Evolutionary conservation across 2,797 vertebrate species (phyloP).

Genomic region (Syncerus caffer): DNA sequence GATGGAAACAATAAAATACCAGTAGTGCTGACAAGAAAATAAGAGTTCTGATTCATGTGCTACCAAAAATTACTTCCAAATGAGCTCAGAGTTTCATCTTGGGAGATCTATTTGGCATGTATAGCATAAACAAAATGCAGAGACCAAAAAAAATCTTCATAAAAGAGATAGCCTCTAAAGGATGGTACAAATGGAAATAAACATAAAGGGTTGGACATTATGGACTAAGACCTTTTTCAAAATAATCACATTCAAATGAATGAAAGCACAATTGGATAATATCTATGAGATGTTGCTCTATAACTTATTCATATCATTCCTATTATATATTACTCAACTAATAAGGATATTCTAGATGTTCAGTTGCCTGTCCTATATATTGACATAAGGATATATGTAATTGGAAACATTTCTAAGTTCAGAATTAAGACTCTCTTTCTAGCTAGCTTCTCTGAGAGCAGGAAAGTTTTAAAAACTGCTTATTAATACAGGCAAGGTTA

Average conservation of each 20-base stretch:
- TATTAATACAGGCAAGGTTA: background rate
- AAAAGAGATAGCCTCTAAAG: background rate
- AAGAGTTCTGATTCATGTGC: constrained; percentile 71
- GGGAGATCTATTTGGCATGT: constrained; percentile 57
- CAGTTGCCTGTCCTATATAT: background rate
- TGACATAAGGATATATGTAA: background rate
- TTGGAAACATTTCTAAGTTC: constrained; percentile 17
- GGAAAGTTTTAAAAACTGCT: background rate
- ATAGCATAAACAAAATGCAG: constrained; percentile 64
- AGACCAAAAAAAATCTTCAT: constrained; percentile 42
- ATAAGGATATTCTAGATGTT: constrained; percentile 38
- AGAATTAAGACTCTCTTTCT: background rate
- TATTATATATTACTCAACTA: constrained; percentile 10
- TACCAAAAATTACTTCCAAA: constrained; percentile 70
- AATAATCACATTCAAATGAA: constrained; percentile 27
- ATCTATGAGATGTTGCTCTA: background rate
- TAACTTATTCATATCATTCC: constrained; percentile 27
- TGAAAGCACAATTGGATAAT: constrained; percentile 7
- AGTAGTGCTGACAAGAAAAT: constrained; percentile 70
- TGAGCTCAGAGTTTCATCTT: constrained; percentile 63
- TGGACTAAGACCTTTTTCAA: constrained; percentile 29
- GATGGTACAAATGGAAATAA: constrained; percentile 41
- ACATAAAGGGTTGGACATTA: background rate
- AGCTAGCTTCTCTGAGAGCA: constrained; percentile 30
- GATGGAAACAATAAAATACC: constrained; percentile 67